Percentiles rank a stretch among this genome's conserved stretches.
These are phyloP conservation scores for Criorhina ranunculi DNA, from an alignment of 2,888 invertebrate species.

Conservation along the genomic window DNA sequence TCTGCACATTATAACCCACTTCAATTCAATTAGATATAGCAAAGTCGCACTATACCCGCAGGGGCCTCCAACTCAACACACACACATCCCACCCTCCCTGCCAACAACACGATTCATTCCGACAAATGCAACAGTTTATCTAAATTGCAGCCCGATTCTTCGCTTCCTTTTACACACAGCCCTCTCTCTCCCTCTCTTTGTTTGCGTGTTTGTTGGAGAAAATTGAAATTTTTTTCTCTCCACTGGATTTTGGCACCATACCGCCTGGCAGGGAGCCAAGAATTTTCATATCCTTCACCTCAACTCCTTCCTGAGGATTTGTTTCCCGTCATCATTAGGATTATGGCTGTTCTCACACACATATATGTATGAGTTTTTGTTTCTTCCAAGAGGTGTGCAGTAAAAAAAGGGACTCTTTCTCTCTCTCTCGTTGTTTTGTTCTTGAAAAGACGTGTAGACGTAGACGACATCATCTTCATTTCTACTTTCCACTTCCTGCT, in stretches of 20 bases:
- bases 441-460: slow-evolving; percentile 21
- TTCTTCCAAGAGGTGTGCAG: slow-evolving; percentile 33
- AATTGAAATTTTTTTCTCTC: slow-evolving; percentile 39
- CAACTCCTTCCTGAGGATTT: slow-evolving; percentile 45
- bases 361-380: slow-evolving; percentile 62
- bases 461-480: slow-evolving; percentile 48
- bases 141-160: slow-evolving; percentile 70
- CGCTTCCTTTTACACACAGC: slow-evolving; percentile 54
- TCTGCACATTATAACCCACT: slow-evolving; percentile 72
- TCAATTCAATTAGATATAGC: slow-evolving; percentile 75
- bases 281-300: slow-evolving; percentile 49
- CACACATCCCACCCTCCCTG: slow-evolving; percentile 19
- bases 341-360: slow-evolving; percentile 69
- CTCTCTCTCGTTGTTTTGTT: slow-evolving; percentile 35
- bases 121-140: slow-evolving; percentile 77
- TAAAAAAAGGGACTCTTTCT: slow-evolving; percentile 1
- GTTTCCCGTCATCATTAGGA: slow-evolving; percentile 72
- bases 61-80: slow-evolving; percentile 34
- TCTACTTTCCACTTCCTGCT: background rate
- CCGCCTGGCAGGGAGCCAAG: slow-evolving; percentile 69
- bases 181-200: background rate
- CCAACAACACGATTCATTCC: slow-evolving; percentile 57
- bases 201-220: slow-evolving; percentile 58
- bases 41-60: slow-evolving; percentile 59
- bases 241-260: slow-evolving; percentile 41